Conservation (phyloP, 2,888 invertebrate genomes). For the Dioctria rufipes region DNA sequence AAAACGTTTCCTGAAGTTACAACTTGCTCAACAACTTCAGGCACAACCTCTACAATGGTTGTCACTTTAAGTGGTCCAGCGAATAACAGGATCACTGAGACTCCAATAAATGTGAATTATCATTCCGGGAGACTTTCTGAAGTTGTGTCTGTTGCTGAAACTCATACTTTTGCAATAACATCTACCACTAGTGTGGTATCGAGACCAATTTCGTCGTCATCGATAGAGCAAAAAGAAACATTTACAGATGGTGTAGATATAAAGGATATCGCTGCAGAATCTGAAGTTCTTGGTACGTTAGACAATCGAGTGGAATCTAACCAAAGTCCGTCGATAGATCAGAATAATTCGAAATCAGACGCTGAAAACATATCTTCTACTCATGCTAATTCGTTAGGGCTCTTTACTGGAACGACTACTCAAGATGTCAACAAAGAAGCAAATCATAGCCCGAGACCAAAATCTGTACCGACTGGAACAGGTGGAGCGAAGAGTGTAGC, state of each 20-base stretch:
- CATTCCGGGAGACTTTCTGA: not conserved
- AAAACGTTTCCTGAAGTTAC: conserved; percentile 54
- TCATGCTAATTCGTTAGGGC: not conserved
- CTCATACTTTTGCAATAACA: not conserved
- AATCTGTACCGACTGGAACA: conserved; percentile 44
- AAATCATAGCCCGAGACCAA: conserved; percentile 22
- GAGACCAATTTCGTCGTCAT: not conserved
- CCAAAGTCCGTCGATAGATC: conserved; percentile 20
- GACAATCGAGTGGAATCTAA: conserved; percentile 17
- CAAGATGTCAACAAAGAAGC: conserved; percentile 27
- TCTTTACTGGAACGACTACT: not conserved
- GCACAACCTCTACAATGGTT: conserved; percentile 47
- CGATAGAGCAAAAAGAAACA: conserved; percentile 15
- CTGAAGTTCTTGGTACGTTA: conserved; percentile 8
- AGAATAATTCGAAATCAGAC: conserved; percentile 31
- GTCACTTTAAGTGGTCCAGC: not conserved
- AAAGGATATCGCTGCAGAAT: not conserved
- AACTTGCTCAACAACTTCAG: conserved; percentile 10
- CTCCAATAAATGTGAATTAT: not conserved
- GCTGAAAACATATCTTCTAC: conserved; percentile 22
- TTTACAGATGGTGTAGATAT: not conserved
- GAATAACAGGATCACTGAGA: not conserved
- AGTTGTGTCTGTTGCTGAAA: not conserved
- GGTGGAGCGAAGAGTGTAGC: conserved; percentile 78
- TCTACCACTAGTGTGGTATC: not conserved